Percentiles rank a stretch among this genome's conserved stretches.
Evolutionary conservation across 2,797 vertebrate genomes (phyloP).

Genomic region (Odontamblyopus lacepedii): DNA sequence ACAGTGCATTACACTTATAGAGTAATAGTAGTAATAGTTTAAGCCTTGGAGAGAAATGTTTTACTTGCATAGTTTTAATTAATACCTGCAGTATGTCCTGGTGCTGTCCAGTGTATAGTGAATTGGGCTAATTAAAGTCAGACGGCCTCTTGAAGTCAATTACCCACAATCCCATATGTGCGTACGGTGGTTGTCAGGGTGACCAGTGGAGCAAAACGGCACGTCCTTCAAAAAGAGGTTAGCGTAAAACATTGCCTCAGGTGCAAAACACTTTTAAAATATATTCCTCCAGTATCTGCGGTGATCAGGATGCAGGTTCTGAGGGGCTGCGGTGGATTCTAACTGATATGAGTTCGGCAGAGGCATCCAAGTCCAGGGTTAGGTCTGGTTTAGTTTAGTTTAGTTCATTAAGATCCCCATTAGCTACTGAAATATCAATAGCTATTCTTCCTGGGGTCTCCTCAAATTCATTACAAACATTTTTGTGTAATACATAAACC

Average conservation of each 20-base stretch:
- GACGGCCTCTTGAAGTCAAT: constrained; percentile 64
- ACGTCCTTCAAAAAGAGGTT: constrained; percentile 36
- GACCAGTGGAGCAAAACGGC: constrained; percentile 31
- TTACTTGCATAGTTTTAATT: constrained; percentile 64
- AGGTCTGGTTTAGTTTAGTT: too few relatives aligned
- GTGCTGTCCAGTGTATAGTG: constrained; percentile 39
- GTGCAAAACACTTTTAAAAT: neutral
- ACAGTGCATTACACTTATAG: constrained; percentile 54
- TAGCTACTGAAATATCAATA: too few relatives aligned
- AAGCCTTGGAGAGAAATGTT: constrained; percentile 43
- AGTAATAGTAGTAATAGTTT: constrained; percentile 11
- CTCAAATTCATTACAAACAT: too few relatives aligned
- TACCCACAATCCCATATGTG: constrained; percentile 56
- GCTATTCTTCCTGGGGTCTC: too few relatives aligned
- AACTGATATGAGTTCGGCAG: neutral
- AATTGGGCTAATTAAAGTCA: constrained; percentile 72
- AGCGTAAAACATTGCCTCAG: neutral
- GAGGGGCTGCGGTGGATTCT: neutral
- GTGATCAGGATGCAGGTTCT: neutral
- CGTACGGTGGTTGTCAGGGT: constrained; percentile 36
- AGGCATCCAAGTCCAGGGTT: neutral
- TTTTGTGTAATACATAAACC: too few relatives aligned
- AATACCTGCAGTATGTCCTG: constrained; percentile 54
- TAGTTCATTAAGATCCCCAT: too few relatives aligned
- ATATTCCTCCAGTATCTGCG: neutral